These are phyloP conservation scores for Chiroxiphia lanceolata DNA, from an alignment of 2,797 vertebrate species.

Conservation along the genomic window DNA sequence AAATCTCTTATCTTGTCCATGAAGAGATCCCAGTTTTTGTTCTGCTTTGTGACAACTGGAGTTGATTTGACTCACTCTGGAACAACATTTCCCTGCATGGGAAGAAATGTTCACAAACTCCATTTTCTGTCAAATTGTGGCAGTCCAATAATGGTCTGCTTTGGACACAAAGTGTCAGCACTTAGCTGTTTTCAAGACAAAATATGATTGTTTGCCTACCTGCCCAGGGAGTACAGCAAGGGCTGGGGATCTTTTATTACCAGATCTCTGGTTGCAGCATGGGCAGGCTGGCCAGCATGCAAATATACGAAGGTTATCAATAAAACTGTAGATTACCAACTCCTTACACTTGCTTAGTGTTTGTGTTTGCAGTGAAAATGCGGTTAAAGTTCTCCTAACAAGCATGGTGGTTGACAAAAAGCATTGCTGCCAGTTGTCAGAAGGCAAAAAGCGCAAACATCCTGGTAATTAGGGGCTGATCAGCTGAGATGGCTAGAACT, in stretches of 20 bases:
- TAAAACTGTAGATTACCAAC: neutral
- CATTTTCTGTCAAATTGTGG: neutral
- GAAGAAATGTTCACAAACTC: neutral
- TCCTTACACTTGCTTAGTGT: neutral
- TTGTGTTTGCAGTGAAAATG: neutral
- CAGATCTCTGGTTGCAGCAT: neutral
- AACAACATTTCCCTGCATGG: neutral
- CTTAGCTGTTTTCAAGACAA: neutral
- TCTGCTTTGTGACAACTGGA: neutral
- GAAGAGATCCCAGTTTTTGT: neutral
- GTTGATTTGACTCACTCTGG: neutral
- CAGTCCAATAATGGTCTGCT: neutral
- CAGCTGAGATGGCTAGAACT: neutral
- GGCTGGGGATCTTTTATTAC: neutral
- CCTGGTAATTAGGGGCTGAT: constrained; percentile 3
- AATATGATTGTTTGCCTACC: neutral
- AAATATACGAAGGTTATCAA: constrained; percentile 3
- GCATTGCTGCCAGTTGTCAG: neutral
- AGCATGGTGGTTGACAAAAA: neutral
- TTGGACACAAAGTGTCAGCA: neutral
- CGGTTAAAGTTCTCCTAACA: neutral
- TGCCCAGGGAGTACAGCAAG: neutral
- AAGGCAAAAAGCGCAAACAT: neutral
- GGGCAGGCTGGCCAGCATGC: neutral
- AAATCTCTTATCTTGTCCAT: neutral